These are phyloP conservation scores for Trissonchulus latispiculum DNA, from an alignment of 2,888 invertebrate species.

Conservation along the genomic window DNA sequence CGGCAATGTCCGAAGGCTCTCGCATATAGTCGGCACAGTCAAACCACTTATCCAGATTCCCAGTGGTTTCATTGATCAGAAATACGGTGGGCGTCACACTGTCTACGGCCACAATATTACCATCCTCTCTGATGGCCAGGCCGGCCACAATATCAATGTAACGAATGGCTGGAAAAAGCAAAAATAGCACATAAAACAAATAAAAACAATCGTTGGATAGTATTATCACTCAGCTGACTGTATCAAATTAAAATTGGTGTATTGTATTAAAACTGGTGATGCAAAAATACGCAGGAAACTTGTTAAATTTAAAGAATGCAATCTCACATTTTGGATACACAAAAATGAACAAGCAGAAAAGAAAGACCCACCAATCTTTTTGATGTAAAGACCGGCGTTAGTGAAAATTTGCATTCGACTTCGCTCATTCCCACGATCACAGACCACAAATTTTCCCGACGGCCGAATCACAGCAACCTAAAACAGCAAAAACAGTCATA, in stretches of 20 bases:
- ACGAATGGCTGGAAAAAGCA: slow-evolving; percentile 40
- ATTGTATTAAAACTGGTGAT: too few relatives aligned
- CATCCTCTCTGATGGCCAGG: slow-evolving; percentile 58
- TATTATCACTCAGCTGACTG: too few relatives aligned
- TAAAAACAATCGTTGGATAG: too few relatives aligned
- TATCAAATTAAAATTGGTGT: too few relatives aligned
- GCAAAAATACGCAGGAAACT: too few relatives aligned
- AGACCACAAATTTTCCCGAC: slow-evolving; percentile 77
- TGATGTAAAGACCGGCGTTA: slow-evolving; percentile 84
- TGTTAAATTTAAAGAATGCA: too few relatives aligned
- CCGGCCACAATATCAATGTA: slow-evolving; percentile 65
- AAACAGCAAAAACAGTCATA: too few relatives aligned
- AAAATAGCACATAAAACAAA: too few relatives aligned
- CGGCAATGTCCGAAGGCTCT: slow-evolving; percentile 92
- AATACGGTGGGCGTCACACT: slow-evolving; percentile 94
- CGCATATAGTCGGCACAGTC: slow-evolving; percentile 96
- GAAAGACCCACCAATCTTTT: slow-evolving; percentile 75
- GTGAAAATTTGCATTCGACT: slow-evolving; percentile 96
- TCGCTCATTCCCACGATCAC: slow-evolving; percentile 89
- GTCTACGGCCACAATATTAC: slow-evolving; percentile 85
- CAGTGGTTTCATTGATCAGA: slow-evolving; percentile 73
- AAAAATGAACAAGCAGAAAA: too few relatives aligned
- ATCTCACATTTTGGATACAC: too few relatives aligned
- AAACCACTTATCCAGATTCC: slow-evolving; percentile 87
- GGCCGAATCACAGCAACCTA: slow-evolving; percentile 60